phyloP scores from a whole-genome alignment of 2,797 vertebrate genomes.

The Gambusia yucatana region DNA sequence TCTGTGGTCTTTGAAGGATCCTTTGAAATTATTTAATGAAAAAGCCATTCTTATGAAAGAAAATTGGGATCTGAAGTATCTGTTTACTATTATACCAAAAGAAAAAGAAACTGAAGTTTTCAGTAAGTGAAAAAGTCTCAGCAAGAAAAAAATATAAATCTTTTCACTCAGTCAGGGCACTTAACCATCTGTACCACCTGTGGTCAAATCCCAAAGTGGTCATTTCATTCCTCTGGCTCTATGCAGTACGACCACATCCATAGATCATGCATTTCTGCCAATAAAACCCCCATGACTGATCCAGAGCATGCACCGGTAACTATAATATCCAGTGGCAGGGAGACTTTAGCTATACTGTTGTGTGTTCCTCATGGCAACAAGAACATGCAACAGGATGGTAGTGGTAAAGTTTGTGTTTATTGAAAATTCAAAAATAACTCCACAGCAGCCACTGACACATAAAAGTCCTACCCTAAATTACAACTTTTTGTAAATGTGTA shows the following conservation, averaged over 20 bases:
- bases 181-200: conserved; percentile 61
- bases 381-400: conserved; percentile 34
- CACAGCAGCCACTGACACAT: conserved; percentile 66
- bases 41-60: neutral
- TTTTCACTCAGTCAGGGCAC: conserved; percentile 55
- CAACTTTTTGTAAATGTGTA: conserved; percentile 70
- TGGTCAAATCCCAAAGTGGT: conserved; percentile 68
- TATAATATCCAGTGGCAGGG: conserved; percentile 54
- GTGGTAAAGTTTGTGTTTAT: conserved; percentile 62
- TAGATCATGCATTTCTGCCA: conserved; percentile 68
- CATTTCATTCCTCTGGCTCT: conserved; percentile 63
- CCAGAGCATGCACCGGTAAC: conserved; percentile 62
- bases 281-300: conserved; percentile 71
- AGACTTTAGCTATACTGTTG: conserved; percentile 66
- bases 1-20: neutral
- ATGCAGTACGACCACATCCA: conserved; percentile 56
- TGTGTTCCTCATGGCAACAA: conserved; percentile 73
- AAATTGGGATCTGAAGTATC: neutral
- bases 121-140: conserved; percentile 55
- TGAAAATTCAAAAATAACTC: conserved; percentile 78
- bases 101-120: conserved; percentile 31
- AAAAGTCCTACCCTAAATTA: conserved; percentile 76
- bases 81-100: neutral
- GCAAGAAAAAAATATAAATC: conserved; percentile 55
- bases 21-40: neutral